A percentile compares a stretch with the other conserved stretches of the same genome.
Evolutionary conservation across 1,140 invertebrate species (phyloP).

Genomic region (Glossosoma conforme): DNA sequence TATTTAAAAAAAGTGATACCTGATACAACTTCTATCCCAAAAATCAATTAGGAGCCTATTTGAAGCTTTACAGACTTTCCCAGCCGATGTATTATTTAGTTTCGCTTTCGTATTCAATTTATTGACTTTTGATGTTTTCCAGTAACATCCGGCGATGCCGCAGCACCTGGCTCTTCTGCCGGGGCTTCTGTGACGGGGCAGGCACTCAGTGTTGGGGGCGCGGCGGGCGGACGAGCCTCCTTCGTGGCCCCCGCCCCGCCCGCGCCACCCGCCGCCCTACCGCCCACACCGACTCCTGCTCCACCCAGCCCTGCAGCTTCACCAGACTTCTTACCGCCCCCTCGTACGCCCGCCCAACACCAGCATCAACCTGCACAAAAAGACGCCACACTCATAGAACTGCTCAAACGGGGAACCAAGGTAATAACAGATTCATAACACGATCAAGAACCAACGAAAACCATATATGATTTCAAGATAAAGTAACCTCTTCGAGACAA

Average conservation of each 20-base stretch:
- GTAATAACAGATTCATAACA: too few relatives aligned
- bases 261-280: constrained; percentile 53
- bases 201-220: background rate
- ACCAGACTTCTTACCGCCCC: constrained; percentile 48
- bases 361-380: constrained; percentile 48
- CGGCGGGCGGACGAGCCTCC: constrained; percentile 34
- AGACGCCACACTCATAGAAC: constrained; percentile 55
- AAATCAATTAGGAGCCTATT: too few relatives aligned
- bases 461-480: too few relatives aligned
- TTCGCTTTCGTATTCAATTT: too few relatives aligned
- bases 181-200: background rate
- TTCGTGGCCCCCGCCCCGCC: constrained; percentile 47
- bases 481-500: too few relatives aligned
- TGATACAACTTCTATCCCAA: too few relatives aligned
- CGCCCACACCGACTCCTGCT: constrained; percentile 44
- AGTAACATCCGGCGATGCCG: background rate
- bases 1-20: too few relatives aligned
- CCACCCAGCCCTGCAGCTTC: constrained; percentile 44
- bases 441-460: too few relatives aligned
- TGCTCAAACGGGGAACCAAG: constrained; percentile 64
- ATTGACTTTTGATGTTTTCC: too few relatives aligned
- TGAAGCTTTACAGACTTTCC: too few relatives aligned
- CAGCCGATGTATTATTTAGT: too few relatives aligned
- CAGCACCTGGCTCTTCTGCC: background rate
- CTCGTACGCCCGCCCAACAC: constrained; percentile 58